phyloP scores from a whole-genome alignment of 2,113 vertebrate species.

The Chaenocephalus aceratus region DNA sequence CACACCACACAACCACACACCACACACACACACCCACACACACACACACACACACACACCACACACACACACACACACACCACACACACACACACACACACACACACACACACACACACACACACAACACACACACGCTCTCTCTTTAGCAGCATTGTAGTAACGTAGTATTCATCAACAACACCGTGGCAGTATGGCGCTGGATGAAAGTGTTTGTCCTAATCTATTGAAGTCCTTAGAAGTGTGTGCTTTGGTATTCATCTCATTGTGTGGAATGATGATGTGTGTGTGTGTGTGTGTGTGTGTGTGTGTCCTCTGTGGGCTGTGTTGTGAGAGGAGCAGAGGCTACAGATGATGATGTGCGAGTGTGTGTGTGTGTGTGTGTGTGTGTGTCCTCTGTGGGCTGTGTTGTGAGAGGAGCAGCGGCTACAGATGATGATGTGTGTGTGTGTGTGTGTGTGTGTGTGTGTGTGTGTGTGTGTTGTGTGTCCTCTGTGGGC shows the following conservation, averaged over 20 bases:
- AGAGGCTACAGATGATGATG: no score
- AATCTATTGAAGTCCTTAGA: constrained; percentile 7
- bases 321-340: constrained; percentile 50
- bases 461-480: no score
- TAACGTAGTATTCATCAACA: neutral
- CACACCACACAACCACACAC: no score
- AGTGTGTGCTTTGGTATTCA: constrained; percentile 18
- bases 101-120: no score
- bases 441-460: no score
- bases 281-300: neutral
- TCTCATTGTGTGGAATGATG: neutral
- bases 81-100: no score
- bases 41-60: no score
- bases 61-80: no score
- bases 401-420: constrained; percentile 54
- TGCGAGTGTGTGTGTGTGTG: no score
- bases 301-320: constrained; percentile 43
- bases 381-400: constrained; percentile 36
- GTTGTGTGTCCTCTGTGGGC: constrained; percentile 56
- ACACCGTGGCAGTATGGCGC: neutral
- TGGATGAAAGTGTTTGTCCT: neutral
- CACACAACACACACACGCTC: no score
- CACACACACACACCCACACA: no score
- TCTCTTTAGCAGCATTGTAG: no score
- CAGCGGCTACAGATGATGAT: constrained; percentile 28